phyloP scores from a whole-genome alignment of 2,888 invertebrate species.

The Synergus itoensis region DNA sequence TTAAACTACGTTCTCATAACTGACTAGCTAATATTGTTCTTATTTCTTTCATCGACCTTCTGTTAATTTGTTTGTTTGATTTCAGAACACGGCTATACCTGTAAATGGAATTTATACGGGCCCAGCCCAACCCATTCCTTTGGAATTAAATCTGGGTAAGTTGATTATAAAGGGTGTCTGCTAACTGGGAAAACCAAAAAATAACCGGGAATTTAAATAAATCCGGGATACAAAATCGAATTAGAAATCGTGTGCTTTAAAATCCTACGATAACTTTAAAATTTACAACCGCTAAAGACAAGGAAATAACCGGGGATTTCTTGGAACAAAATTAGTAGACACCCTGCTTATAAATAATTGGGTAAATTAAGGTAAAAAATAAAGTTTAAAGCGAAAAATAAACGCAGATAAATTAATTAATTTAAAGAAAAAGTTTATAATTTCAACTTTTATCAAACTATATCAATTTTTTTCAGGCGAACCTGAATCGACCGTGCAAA shows the following conservation, averaged over 20 bases:
- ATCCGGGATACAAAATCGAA: no score
- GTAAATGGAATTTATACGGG: conserved; percentile 93
- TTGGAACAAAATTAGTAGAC: no score
- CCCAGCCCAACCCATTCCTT: conserved; percentile 77
- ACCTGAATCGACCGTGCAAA: conserved; percentile 77
- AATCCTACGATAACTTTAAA: no score
- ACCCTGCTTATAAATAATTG: neutral
- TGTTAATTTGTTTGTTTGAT: conserved; percentile 51
- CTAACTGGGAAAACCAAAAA: no score
- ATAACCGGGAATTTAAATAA: no score
- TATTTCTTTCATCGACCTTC: conserved; percentile 15
- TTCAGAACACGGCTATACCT: conserved; percentile 93
- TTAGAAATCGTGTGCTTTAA: no score
- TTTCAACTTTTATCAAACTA: neutral
- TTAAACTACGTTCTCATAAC: neutral
- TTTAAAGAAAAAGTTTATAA: neutral
- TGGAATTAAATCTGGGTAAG: conserved; percentile 71
- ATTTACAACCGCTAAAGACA: no score
- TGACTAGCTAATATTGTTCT: neutral
- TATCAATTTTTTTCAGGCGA: conserved; percentile 55
- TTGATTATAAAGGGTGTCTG: no score
- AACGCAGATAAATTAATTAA: neutral
- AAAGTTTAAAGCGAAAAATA: neutral
- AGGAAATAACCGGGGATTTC: no score
- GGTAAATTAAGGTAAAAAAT: neutral